phyloP scores from a whole-genome alignment of 2,888 invertebrate genomes.

The Cataglyphis albicans region DNA sequence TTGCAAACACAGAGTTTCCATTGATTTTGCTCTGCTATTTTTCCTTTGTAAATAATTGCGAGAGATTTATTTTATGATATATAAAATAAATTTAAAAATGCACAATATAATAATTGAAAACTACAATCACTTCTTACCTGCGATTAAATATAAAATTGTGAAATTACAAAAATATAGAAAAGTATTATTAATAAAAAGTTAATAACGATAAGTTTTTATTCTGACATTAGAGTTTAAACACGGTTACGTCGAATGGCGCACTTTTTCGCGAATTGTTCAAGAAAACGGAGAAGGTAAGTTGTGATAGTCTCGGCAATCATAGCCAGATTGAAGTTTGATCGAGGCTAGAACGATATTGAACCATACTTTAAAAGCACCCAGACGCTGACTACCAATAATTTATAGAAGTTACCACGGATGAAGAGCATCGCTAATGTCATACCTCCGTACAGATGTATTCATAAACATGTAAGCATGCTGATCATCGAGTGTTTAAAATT shows the following conservation, averaged over 20 bases:
- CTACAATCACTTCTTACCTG: background rate
- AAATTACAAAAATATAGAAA: background rate
- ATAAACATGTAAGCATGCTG: constrained; percentile 83
- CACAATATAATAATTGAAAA: background rate
- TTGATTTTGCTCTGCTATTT: background rate
- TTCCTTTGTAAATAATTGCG: background rate
- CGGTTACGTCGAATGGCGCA: constrained; percentile 66
- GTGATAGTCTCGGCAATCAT: background rate
- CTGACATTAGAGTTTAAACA: constrained; percentile 67
- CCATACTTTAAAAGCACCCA: background rate
- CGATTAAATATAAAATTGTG: background rate
- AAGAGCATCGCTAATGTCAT: constrained; percentile 81
- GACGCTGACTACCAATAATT: constrained; percentile 47
- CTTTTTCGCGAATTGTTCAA: constrained; percentile 71
- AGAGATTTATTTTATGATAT: background rate
- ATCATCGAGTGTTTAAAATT: background rate
- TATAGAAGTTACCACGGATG: constrained; percentile 82
- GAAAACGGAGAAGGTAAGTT: constrained; percentile 71
- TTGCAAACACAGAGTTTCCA: constrained; percentile 12
- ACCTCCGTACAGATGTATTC: constrained; percentile 83
- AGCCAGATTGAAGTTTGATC: constrained; percentile 27
- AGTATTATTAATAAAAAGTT: background rate
- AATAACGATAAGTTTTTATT: constrained; percentile 1
- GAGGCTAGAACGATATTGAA: constrained; percentile 22
- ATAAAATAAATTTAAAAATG: background rate